A percentile compares a stretch with the other conserved stretches of the same genome.
phyloP scores from a whole-genome alignment of 2,113 vertebrate genomes.

The Hippopotamus amphibius region DNA sequence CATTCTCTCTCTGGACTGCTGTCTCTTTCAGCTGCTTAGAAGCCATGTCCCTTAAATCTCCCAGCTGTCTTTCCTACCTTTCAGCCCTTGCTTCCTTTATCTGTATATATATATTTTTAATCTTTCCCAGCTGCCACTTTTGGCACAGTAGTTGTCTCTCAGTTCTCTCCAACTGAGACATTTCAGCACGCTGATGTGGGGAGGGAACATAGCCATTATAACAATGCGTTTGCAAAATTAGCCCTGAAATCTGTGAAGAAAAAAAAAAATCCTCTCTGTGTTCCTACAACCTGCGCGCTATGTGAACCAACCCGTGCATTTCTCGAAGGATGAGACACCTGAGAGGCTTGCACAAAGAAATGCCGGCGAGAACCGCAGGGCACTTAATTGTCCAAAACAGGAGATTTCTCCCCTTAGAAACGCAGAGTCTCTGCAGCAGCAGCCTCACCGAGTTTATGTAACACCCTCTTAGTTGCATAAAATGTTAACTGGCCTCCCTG shows the following conservation, averaged over 20 bases:
- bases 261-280: conserved; percentile 60
- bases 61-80: conserved; percentile 85
- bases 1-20: conserved; percentile 37
- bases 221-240: conserved; percentile 73
- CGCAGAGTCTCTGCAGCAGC: neutral
- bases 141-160: conserved; percentile 75
- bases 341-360: conserved; percentile 52
- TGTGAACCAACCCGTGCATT: conserved; percentile 2
- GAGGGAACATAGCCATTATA: conserved; percentile 35
- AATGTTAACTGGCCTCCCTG: neutral
- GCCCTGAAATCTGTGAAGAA: conserved; percentile 43
- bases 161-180: conserved; percentile 67
- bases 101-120: conserved; percentile 61
- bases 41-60: conserved; percentile 76
- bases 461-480: conserved; percentile 40
- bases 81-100: conserved; percentile 75
- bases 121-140: conserved; percentile 85
- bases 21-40: conserved; percentile 84
- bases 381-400: conserved; percentile 49
- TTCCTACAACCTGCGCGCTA: neutral
- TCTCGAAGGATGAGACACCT: conserved; percentile 34
- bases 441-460: neutral
- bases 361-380: neutral
- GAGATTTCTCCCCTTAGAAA: conserved; percentile 33
- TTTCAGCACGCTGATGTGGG: conserved; percentile 69